Percentiles rank a stretch among this genome's conserved stretches.
phyloP scores from a whole-genome alignment of 1,140 invertebrate species.

The Drosophila elegans region DNA sequence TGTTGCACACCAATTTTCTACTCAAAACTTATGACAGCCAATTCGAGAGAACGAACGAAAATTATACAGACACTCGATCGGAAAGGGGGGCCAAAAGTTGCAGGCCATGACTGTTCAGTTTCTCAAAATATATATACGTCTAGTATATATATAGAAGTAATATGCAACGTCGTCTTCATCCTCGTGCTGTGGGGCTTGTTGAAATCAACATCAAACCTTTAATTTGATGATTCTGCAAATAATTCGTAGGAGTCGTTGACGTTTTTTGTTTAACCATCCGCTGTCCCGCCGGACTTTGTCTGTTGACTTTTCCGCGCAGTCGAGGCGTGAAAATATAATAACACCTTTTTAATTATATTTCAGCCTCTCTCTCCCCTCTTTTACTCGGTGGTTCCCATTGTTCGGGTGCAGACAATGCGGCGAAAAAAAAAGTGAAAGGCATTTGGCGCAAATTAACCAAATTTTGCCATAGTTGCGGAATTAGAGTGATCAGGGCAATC shows the following conservation, averaged over 20 bases:
- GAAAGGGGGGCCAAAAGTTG: conserved; percentile 7
- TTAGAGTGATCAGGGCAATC: conserved; percentile 71
- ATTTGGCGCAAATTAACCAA: conserved; percentile 60
- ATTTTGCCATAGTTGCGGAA: conserved; percentile 62
- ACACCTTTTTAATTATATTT: conserved; percentile 79
- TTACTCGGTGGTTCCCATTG: not conserved
- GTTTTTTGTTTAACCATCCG: conserved; percentile 37
- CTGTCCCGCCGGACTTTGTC: conserved; percentile 40
- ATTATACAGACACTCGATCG: conserved; percentile 73
- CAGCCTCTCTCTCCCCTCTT: not conserved
- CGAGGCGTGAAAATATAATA: conserved; percentile 83
- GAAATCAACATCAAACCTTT: conserved; percentile 83
- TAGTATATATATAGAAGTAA: conserved; percentile 3
- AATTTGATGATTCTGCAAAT: conserved; percentile 83
- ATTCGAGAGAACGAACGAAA: conserved; percentile 81
- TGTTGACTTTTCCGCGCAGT: conserved; percentile 61
- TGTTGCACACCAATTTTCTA: conserved; percentile 82
- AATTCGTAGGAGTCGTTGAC: conserved; percentile 76
- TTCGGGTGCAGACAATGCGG: not conserved
- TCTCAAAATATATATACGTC: conserved; percentile 37
- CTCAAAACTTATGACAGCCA: conserved; percentile 82
- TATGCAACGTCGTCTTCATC: conserved; percentile 30
- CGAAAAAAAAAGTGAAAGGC: conserved; percentile 72
- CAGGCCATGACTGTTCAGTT: conserved; percentile 64
- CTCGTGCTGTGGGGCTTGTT: conserved; percentile 56